Conservation (phyloP, 2,113 vertebrate genomes). For the Gobius niger region DNA sequence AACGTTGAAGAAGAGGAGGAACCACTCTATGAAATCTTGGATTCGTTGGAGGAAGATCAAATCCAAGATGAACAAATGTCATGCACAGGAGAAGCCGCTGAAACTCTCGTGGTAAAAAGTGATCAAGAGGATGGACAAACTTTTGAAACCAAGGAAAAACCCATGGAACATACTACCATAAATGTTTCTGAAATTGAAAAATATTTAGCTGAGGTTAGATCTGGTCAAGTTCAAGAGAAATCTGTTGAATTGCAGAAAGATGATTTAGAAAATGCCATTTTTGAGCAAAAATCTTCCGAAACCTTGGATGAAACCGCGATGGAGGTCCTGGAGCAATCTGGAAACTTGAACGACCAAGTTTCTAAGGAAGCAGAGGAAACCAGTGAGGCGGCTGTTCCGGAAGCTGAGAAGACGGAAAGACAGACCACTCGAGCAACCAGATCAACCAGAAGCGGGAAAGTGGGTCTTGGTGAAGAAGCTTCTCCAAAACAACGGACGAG, state of each 20-base stretch:
- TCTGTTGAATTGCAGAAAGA: background rate
- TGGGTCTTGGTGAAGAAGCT: constrained; percentile 21
- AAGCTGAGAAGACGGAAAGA: constrained; percentile 39
- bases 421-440: constrained; percentile 5
- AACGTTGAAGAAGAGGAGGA: constrained; percentile 26
- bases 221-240: background rate
- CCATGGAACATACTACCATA: background rate
- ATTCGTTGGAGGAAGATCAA: constrained; percentile 53
- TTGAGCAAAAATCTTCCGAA: constrained; percentile 4
- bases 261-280: background rate
- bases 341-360: background rate
- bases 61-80: background rate
- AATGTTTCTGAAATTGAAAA: background rate
- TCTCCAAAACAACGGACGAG: constrained; percentile 17
- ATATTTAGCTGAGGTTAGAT: background rate
- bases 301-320: constrained; percentile 18
- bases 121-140: background rate
- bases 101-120: background rate
- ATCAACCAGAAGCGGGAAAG: constrained; percentile 5
- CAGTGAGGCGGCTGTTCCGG: constrained; percentile 35
- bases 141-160: background rate
- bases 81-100: background rate
- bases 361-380: background rate
- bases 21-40: constrained; percentile 42
- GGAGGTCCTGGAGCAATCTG: background rate